phyloP scores from a whole-genome alignment of 2,888 invertebrate species.

The Artemia sinica region DNA sequence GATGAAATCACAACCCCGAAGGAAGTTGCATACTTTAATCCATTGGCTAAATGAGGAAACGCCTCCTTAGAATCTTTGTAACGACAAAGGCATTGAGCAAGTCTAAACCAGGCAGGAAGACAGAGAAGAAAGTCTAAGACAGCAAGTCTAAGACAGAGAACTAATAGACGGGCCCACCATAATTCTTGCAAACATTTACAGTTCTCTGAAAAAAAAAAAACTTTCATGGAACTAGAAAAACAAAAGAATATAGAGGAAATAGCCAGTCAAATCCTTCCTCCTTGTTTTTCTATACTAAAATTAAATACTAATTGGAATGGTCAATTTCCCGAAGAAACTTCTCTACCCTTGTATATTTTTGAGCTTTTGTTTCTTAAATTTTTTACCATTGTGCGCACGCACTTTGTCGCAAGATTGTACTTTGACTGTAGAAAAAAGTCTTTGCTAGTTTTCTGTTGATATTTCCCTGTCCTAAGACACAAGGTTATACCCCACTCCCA shows the following conservation, averaged over 20 bases:
- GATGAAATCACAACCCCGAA: conserved; percentile 81
- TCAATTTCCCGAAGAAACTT: background rate
- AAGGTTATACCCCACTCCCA: too few relatives aligned
- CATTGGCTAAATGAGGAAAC: conserved; percentile 91
- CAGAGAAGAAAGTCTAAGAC: too few relatives aligned
- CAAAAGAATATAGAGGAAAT: too few relatives aligned
- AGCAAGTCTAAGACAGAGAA: too few relatives aligned
- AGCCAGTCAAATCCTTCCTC: background rate
- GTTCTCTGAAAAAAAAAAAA: conserved; percentile 35
- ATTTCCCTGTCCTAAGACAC: too few relatives aligned
- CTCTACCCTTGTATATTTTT: conserved; percentile 1
- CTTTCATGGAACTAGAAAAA: too few relatives aligned
- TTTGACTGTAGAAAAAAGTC: too few relatives aligned
- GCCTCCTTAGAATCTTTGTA: conserved; percentile 83
- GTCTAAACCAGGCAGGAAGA: conserved; percentile 91
- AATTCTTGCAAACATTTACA: conserved; percentile 51
- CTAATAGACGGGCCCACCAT: conserved; percentile 46
- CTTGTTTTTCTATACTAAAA: background rate
- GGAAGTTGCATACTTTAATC: conserved; percentile 92
- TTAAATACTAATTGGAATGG: background rate
- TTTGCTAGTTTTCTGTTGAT: too few relatives aligned
- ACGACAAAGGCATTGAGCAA: conserved; percentile 87
- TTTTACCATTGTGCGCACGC: background rate
- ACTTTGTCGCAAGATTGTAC: too few relatives aligned
- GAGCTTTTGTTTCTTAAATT: background rate